phyloP scores from a whole-genome alignment of 2,797 vertebrate genomes.

The Periparus ater region DNA sequence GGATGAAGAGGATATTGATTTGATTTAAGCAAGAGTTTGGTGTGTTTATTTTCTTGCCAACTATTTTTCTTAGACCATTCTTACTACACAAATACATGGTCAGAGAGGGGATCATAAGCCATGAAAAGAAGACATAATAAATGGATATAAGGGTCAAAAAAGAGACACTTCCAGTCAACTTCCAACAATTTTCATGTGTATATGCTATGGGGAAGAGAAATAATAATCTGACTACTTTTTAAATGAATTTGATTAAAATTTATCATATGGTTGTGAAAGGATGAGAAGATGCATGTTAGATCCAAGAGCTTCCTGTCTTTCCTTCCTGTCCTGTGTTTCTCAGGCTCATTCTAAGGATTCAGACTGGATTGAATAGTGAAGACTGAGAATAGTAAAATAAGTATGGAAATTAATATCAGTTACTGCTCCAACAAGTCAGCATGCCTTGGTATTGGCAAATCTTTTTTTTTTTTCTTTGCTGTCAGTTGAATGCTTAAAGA shows the following conservation, averaged over 20 bases:
- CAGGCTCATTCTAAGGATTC: neutral
- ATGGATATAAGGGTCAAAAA: neutral
- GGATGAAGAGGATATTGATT: neutral
- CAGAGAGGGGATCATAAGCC: neutral
- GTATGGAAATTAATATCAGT: neutral
- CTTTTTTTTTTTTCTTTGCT: neutral
- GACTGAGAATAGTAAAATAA: neutral
- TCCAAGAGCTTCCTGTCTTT: neutral
- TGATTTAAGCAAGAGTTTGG: neutral
- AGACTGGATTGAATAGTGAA: neutral
- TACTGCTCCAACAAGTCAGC: neutral
- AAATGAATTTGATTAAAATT: neutral
- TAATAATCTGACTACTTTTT: neutral
- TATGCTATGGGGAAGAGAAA: neutral
- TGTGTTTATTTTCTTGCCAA: neutral
- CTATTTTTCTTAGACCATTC: neutral
- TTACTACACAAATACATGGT: rapidly evolving
- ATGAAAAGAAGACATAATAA: neutral
- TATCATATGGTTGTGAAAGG: neutral
- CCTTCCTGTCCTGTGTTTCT: neutral
- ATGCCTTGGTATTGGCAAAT: neutral
- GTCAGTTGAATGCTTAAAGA: neutral
- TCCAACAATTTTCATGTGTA: neutral
- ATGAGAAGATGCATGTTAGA: neutral
- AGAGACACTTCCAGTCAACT: neutral